Base-by-base conservation (phyloP, 1,140 invertebrate species). In the Amyelois transitella region DNA sequence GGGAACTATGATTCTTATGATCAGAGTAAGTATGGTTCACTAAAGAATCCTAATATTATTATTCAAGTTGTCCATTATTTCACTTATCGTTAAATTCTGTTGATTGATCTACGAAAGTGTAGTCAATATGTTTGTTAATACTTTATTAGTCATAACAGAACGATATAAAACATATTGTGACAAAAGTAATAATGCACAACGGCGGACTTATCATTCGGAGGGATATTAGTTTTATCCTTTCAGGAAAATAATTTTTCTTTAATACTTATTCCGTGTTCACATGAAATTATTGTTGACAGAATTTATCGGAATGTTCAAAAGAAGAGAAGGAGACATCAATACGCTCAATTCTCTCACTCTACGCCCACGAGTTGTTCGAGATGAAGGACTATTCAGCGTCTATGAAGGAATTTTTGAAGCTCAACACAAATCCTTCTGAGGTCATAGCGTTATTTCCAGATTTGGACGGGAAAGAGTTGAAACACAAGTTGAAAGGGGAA, bases 381-480 rank as follows among this genome's bases (percentile, higher is more conserved):
- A 94, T 94, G 67, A 96, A 96, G 72, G 91, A 95, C 59, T 99
- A 96, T 83, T 90, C 94, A 43, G 94, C 96, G 64, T 96, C 97
- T 0, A 96, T 99, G 95, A 92, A 94, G 56, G 92, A 98, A 69
- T 99, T 99, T 86, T 90, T 94, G 6, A 94, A 96, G 79, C 83
- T 98, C 5, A 92, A 93, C 51, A 98, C 96, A 38, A 96, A 99
- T 90, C 96, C 97, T 0, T 96, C 95, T 51, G 95, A 98, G 84
- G 97, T 99, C 0, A 99, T 99, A 66, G 93, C 96, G 56, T 84
- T 99, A 8, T 99, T 97, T 89, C 97, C 98, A 1, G 95, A 96
- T 77, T 87, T 98, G 38, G 90, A 98, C 55, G 94, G 95, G n/a
- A 87, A 88, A 3, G 53, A 49, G 7, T 62, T 66, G 14, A 62